phyloP scores from a whole-genome alignment of 2,888 invertebrate species.

The Ypsolopha sequella region DNA sequence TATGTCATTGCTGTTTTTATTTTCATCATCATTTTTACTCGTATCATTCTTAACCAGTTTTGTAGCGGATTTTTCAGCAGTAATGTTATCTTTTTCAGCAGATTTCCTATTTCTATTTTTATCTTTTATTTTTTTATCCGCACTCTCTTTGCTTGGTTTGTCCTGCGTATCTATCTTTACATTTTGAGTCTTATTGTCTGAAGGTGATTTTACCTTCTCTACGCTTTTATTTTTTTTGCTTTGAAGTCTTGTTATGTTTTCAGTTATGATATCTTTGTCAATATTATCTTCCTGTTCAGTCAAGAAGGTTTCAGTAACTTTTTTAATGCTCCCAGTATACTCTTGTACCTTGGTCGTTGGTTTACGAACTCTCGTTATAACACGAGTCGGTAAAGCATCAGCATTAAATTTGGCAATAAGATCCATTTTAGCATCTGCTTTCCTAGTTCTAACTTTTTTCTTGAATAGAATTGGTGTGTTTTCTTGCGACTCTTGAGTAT shows the following conservation, averaged over 20 bases:
- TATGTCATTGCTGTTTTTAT: slow-evolving; percentile 3
- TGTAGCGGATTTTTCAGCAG: too few relatives aligned
- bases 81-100: too few relatives aligned
- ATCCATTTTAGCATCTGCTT: slow-evolving; percentile 27
- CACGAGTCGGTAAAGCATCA: slow-evolving; percentile 35
- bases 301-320: slow-evolving; percentile 21
- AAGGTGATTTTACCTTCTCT: too few relatives aligned
- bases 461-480: slow-evolving; percentile 31
- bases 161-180: too few relatives aligned
- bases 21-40: slow-evolving; percentile 13
- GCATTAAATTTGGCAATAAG: slow-evolving; percentile 36
- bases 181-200: too few relatives aligned
- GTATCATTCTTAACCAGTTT: too few relatives aligned
- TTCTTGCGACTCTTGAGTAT: slow-evolving; percentile 28
- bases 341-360: slow-evolving; percentile 34
- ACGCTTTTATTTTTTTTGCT: slow-evolving; percentile 17
- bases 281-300: slow-evolving; percentile 36
- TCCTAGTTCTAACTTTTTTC: slow-evolving; percentile 24
- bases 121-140: too few relatives aligned
- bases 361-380: slow-evolving; percentile 44
- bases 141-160: too few relatives aligned
- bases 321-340: slow-evolving; percentile 15
- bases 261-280: slow-evolving; percentile 36
- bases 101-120: too few relatives aligned
- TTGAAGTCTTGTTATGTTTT: slow-evolving; percentile 42